Evolutionary conservation across 30 jellyfish, hydroid and myxozoan genomes (phyloP).

Genomic region (Aurelia aurita): DNA sequence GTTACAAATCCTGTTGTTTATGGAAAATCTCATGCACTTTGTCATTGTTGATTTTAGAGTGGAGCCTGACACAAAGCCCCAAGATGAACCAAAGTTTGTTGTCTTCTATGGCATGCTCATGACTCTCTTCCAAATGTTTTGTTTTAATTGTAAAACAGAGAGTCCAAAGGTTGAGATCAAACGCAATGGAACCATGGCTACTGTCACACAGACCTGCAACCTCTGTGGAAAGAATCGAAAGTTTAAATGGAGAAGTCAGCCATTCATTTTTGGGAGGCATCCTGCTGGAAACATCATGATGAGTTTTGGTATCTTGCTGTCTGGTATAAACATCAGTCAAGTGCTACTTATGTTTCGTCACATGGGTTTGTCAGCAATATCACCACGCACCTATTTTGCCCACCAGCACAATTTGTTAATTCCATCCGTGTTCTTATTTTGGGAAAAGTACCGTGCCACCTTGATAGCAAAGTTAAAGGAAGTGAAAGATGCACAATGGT

Average conservation of each 20-base stretch:
- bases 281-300: slow-evolving; percentile 35
- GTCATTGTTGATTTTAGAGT: too few relatives aligned
- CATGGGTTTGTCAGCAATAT: slow-evolving; percentile 47
- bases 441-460: slow-evolving; percentile 4
- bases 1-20: too few relatives aligned
- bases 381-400: slow-evolving; percentile 4
- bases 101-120: not conserved
- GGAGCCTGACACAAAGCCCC: too few relatives aligned
- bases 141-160: not conserved
- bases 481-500: slow-evolving; percentile 4
- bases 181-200: slow-evolving; percentile 20
- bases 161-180: not conserved
- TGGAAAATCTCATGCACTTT: too few relatives aligned
- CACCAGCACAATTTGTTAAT: slow-evolving; percentile 27
- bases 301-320: slow-evolving; percentile 17
- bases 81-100: too few relatives aligned
- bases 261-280: not conserved
- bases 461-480: not conserved
- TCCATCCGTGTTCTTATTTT: slow-evolving; percentile 13
- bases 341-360: slow-evolving; percentile 24
- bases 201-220: slow-evolving; percentile 24
- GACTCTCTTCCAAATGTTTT: slow-evolving; percentile 34
- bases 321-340: slow-evolving; percentile 47
- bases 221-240: slow-evolving; percentile 3
- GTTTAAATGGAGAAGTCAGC: slow-evolving; percentile 24